A percentile compares a stretch with the other conserved stretches of the same genome.
Conservation (phyloP, 1,140 invertebrate species). For the Orius insidiosus region DNA sequence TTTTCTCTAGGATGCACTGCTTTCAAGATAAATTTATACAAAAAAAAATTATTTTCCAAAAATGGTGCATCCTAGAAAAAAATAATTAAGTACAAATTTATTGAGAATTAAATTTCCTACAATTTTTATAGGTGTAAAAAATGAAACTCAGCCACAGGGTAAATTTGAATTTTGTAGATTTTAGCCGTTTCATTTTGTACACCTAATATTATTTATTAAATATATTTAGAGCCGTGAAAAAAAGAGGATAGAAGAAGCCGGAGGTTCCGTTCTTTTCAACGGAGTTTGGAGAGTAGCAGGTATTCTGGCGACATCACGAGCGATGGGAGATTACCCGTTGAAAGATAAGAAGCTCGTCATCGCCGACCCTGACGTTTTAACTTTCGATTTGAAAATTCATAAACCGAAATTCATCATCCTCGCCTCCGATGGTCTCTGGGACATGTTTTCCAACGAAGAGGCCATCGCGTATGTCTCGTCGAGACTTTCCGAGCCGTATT, state of each 20-base stretch:
- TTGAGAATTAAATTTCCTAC: too few species aligned
- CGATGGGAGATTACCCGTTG: slow-evolving; percentile 84
- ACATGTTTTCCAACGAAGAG: slow-evolving; percentile 87
- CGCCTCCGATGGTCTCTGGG: slow-evolving; percentile 91
- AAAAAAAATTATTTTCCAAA: too few species aligned
- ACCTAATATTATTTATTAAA: too few species aligned
- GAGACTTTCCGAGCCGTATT: slow-evolving; percentile 44
- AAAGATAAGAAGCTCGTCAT: slow-evolving; percentile 88
- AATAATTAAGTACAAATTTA: too few species aligned
- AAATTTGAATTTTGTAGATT: too few species aligned
- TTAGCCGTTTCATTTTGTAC: too few species aligned
- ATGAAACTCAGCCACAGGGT: too few species aligned
- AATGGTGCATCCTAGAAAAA: too few species aligned
- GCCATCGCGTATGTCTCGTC: slow-evolving; percentile 63
- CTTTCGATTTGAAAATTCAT: slow-evolving; percentile 73
- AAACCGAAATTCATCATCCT: slow-evolving; percentile 77
- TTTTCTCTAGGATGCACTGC: too few species aligned
- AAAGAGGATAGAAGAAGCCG: slow-evolving; percentile 76
- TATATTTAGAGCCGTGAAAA: slow-evolving; percentile 55
- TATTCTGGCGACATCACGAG: slow-evolving; percentile 84
- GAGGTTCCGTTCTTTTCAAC: slow-evolving; percentile 84
- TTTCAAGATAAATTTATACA: too few species aligned
- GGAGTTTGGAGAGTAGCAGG: slow-evolving; percentile 94
- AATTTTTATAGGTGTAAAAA: too few species aligned
- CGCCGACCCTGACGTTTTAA: slow-evolving; percentile 86